A percentile compares a stretch with the other conserved stretches of the same genome.
These are phyloP conservation scores for Naso thynnoides DNA, from an alignment of 2,797 vertebrate species.

Conservation along the genomic window DNA sequence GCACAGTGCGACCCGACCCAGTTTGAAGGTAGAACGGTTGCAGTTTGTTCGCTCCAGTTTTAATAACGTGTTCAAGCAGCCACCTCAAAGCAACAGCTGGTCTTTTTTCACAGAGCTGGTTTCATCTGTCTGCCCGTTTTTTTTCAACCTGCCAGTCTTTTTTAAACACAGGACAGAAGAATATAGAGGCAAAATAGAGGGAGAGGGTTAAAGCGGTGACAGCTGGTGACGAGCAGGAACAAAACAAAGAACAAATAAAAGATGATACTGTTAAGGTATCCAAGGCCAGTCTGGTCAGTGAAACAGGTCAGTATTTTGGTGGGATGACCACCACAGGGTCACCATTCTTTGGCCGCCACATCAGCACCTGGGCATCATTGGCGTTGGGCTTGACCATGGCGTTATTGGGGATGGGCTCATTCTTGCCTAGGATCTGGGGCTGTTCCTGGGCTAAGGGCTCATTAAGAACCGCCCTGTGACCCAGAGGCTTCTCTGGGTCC, in stretches of 20 bases:
- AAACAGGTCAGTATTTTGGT: slow-evolving; percentile 87
- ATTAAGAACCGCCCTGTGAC: slow-evolving; percentile 89
- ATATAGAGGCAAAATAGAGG: slow-evolving; percentile 40
- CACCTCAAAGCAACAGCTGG: slow-evolving; percentile 43
- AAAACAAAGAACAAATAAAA: slow-evolving; percentile 39
- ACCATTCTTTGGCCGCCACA: slow-evolving; percentile 96
- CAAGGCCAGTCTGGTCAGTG: slow-evolving; percentile 74
- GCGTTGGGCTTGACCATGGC: slow-evolving; percentile 98
- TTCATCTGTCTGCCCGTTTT: slow-evolving; percentile 43
- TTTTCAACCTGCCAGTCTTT: slow-evolving; percentile 33
- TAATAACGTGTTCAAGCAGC: slow-evolving; percentile 69
- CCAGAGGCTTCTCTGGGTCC: slow-evolving; percentile 90
- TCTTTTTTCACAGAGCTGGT: slow-evolving; percentile 54
- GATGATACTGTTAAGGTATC: slow-evolving; percentile 69
- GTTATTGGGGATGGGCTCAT: slow-evolving; percentile 92
- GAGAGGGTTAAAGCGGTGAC: slow-evolving; percentile 51
- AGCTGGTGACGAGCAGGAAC: slow-evolving; percentile 61
- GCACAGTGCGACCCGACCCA: slow-evolving; percentile 93
- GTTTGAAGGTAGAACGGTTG: slow-evolving; percentile 93
- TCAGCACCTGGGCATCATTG: slow-evolving; percentile 98
- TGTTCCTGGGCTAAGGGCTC: slow-evolving; percentile 93
- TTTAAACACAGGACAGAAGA: slow-evolving; percentile 37
- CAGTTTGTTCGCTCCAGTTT: slow-evolving; percentile 84
- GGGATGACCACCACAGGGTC: slow-evolving; percentile 94
- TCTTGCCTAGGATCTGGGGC: slow-evolving; percentile 92